phyloP scores from a whole-genome alignment of 2,113 vertebrate genomes.

The Lates calcarifer region DNA sequence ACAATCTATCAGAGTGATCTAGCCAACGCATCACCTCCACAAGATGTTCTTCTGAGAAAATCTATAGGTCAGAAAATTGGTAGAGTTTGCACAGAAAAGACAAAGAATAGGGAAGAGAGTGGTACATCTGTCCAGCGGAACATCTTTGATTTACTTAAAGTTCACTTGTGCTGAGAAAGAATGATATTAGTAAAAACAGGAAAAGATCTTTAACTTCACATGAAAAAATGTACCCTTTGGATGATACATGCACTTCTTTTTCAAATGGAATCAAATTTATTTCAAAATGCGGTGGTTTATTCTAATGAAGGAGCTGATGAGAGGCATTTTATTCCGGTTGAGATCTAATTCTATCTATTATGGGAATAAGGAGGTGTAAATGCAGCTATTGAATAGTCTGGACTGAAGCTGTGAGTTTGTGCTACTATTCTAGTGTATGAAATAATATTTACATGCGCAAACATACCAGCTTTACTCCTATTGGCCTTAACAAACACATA shows the following conservation, averaged over 20 bases:
- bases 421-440: not conserved
- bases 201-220: not conserved
- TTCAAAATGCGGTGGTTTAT: not conserved
- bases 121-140: not conserved
- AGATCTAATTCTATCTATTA: not conserved
- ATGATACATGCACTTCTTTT: not conserved
- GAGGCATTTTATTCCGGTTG: not conserved
- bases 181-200: slow-evolving; percentile 1
- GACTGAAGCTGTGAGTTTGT: not conserved
- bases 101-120: not conserved
- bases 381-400: not conserved
- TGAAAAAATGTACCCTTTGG: not conserved
- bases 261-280: not conserved
- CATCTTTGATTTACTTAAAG: slow-evolving; percentile 10
- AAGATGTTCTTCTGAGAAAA: not conserved
- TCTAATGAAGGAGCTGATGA: slow-evolving; percentile 1
- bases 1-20: not conserved
- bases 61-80: not conserved
- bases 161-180: not conserved
- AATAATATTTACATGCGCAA: not conserved
- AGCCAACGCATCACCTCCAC: not conserved
- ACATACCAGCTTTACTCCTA: not conserved
- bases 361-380: not conserved
- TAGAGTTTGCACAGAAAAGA: not conserved
- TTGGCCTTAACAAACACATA: slow-evolving; percentile 29